phyloP scores from a whole-genome alignment of 2,113 vertebrate species.

The Nibea albiflora region DNA sequence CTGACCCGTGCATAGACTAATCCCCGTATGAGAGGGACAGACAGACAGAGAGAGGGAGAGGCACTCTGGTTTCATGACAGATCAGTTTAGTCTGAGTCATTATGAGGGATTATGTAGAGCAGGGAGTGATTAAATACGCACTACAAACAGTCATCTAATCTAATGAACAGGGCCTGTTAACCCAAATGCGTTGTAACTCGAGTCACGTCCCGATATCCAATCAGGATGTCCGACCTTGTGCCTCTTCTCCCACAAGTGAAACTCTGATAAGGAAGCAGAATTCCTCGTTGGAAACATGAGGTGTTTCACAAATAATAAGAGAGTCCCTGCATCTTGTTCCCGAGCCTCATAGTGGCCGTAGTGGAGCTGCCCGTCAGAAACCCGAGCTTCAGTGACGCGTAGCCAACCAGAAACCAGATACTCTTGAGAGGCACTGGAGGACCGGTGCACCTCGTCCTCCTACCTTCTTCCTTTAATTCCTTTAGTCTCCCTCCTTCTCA shows the following conservation, averaged over 20 bases:
- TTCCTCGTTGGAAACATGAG: background rate
- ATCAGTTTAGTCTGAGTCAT: conserved; percentile 62
- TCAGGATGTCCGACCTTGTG: background rate
- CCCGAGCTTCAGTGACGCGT: conserved; percentile 64
- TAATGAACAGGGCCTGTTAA: conserved; percentile 20
- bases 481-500: conserved; percentile 19
- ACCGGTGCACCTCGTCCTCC: conserved; percentile 49
- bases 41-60: conserved; percentile 19
- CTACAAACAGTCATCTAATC: conserved; percentile 22
- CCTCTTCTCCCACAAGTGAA: background rate
- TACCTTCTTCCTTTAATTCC: conserved; percentile 39
- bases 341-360: conserved; percentile 10
- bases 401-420: conserved; percentile 70
- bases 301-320: background rate
- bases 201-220: background rate
- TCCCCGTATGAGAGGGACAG: conserved; percentile 27
- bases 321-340: background rate
- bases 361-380: conserved; percentile 64
- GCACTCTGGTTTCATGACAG: conserved; percentile 29
- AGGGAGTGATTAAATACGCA: conserved; percentile 49
- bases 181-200: conserved; percentile 11
- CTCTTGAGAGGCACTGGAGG: conserved; percentile 69
- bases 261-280: background rate
- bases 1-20: conserved; percentile 51
- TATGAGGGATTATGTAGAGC: conserved; percentile 48